phyloP scores from a whole-genome alignment of 2,113 vertebrate species.

The Pyrgilauda ruficollis region DNA sequence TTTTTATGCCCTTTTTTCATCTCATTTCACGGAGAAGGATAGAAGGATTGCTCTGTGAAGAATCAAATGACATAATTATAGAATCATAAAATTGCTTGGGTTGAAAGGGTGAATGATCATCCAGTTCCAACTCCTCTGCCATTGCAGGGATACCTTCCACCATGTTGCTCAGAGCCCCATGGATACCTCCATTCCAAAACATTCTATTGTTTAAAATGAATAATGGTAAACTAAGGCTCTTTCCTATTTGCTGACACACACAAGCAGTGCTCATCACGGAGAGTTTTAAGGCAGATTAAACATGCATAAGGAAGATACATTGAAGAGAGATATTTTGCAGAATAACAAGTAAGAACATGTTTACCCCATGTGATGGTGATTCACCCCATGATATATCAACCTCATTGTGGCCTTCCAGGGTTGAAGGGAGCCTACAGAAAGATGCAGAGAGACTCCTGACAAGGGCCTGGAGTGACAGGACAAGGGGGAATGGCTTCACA shows the following conservation, averaged over 20 bases:
- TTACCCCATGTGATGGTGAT: neutral
- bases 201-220: neutral
- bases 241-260: neutral
- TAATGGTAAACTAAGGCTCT: neutral
- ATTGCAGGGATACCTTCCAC: neutral
- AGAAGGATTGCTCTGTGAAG: neutral
- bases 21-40: neutral
- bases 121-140: neutral
- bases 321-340: neutral
- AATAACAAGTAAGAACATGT: neutral
- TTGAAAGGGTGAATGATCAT: neutral
- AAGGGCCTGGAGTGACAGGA: neutral
- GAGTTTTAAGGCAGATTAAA: neutral
- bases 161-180: neutral
- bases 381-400: fast-evolving
- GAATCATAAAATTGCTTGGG: neutral
- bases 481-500: neutral
- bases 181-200: neutral
- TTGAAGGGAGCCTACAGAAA: neutral
- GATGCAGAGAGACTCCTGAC: neutral
- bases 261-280: neutral
- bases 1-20: neutral
- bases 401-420: fast-evolving
- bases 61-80: neutral
- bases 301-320: neutral